Evolutionary conservation across 2,113 vertebrate species (phyloP), one percentile per base, ranked within the genome.

Genomic region (Oryzias melastigma): DNA sequence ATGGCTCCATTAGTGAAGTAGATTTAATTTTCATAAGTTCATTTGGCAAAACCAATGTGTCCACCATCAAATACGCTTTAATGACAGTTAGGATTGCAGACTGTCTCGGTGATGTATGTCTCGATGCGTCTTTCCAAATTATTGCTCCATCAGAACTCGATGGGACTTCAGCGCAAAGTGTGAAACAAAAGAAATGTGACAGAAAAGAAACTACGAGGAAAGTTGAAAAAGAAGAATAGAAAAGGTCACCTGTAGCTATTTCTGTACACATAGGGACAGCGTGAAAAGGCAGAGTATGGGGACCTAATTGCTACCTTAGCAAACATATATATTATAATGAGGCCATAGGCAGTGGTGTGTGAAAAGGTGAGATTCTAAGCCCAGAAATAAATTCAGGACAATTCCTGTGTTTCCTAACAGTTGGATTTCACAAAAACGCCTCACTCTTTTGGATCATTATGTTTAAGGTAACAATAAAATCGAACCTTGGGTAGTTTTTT

Each of bases 21-120:
- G 57, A 44, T 62, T 40, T 76, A 49, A 73, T 69, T 13, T 1
- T 71, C 59, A 71, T 54, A 82, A 68, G 44, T 58, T 58, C 19
- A 75, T 71, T 78, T 62, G 54, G 58, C 49, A 52, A 56, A 75
- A 50, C 18, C 52, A 51, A 35, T 58, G 20, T 35, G 49, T 52
- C 14, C 2, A 15, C 69, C 29, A 64, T 75, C 65, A 68, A 27
- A 65, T 58, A 48, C 18, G 57, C 8, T 22, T 73, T 67, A 56
- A 71, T 63, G 51, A 63, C 24, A 62, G 68, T 58, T 57, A 25
- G 40, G 49, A 54, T 25, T 62, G 35, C 2, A 17, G 13, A 42
- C 49, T 8, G 5, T 47, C n/a, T 45, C 55, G 62, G 44, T 50
- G 58, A 13, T 25, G 10, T 45, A n/a, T 5, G 42, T 7, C 35